Base-by-base conservation (phyloP, 2,888 invertebrate species). In the Mythimna loreyi region DNA sequence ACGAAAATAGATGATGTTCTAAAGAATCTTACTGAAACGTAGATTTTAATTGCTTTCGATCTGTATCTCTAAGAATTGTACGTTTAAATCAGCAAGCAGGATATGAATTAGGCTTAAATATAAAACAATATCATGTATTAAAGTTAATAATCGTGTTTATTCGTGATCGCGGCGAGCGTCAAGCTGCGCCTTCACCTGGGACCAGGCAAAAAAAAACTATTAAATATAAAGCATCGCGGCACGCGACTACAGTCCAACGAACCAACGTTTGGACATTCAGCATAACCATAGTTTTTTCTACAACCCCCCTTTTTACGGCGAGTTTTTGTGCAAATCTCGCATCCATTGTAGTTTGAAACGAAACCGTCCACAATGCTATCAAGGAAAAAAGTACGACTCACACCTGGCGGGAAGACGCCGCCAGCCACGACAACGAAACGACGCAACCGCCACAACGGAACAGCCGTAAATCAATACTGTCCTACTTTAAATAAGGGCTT, bases 301-400 rank as follows among this genome's bases (percentile, higher is more conserved):
- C 81, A 79, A 77, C 87, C 90, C 72, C 91, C 89, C 87, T 89
- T 90, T 90, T 90, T 89, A 89, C 87, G 86, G 89, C 88, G 90
- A 85, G 93, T 94, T 95, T 94, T 95, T 95, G 94, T 93, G 94
- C 94, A 92, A 94, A 94, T 93, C 94, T 94, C 92, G 92, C 92
- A 92, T 89, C 90, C 86, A 93, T 94, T 95, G 94, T 94, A 86
- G 76, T 86, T 73, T 55, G 79, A 91, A 91, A 91, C 88, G 92
- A 92, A 92, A 92, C 90, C 91, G 90, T 87, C 87, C 84, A 92
- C 91, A 91, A 92, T 90, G 90, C 89, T 87, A 87, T 85, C 86
- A 86, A 89, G 86, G 88, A 91, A 91, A 88, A 89, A 90, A 83
- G 63, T 78, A 82, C 84, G 76, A 85, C 80, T 89, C 90, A 89